Base-by-base conservation (phyloP, 1,140 invertebrate species). In the Cydia pomonella region DNA sequence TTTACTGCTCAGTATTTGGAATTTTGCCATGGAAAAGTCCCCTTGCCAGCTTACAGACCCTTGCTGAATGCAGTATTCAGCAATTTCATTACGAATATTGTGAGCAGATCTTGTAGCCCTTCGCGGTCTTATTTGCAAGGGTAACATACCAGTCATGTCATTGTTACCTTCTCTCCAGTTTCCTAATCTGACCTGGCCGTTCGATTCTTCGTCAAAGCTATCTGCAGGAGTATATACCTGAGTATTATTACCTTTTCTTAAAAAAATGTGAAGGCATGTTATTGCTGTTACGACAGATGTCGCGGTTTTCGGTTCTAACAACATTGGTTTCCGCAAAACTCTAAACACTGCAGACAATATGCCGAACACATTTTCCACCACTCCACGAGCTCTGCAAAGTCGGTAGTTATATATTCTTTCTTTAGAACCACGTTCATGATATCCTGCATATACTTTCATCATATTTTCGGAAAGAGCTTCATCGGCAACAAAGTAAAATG, bases 221-320 rank as follows among this genome's bases (percentile, higher is more conserved):
- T 50, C 73, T 59, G 73, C 76, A 74, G 73, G 76, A 38, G 59
- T 73, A 73, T 76, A 76, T 73, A 73, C 71, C n/a, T 73, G 41
- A 76, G 72, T 72, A 76, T 76, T 77, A 77, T 77, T 77, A 77
- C 76, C 73, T 76, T 76, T 73, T 76, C 64, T 75, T 75, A 75
- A 75, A 71, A 75, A 75, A 71, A 6, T 50, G 64, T 74, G 9
- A 72, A 72, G 74, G 66, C 47, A 75, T 75, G 74, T 71, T 44
- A 74, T 44, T 44, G 41, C 41, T 44, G 41, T 44, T 71, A 76
- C 72, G 72, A 76, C 75, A 73, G 23, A 76, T 73, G 74, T 75
- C 27, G 74, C 72, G 59, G 41, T 75, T 78, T 78, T 72, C 50
- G 76, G 76, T 73, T 77, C 73, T 44, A 77, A 75, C 38, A 73